Conservation (phyloP, 1,140 invertebrate species). For the Apis mellifera region Amel_HAv3.1 CM009933.2:12714001-12714500, state of each 20-base stretch:
- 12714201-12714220: too few species aligned
- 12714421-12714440: background rate
- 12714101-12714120: constrained; percentile 47
- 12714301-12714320: background rate
- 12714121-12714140: background rate
- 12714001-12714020: too few species aligned
- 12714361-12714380: background rate
- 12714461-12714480: constrained; percentile 38
- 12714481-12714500: background rate
- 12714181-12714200: too few species aligned
- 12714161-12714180: too few species aligned
- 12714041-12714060: constrained; percentile 24
- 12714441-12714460: constrained; percentile 38
- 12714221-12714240: too few species aligned
- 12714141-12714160: too few species aligned
- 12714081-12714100: constrained; percentile 42
- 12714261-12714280: too few species aligned
- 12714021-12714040: background rate
- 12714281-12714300: too few species aligned
- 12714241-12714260: too few species aligned
- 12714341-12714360: background rate
- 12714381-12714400: background rate
- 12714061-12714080: constrained; percentile 55
- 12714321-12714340: background rate
- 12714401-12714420: constrained; percentile 27